phyloP scores from a whole-genome alignment of 1,140 invertebrate genomes.

The Scylla paramamosain region DNA sequence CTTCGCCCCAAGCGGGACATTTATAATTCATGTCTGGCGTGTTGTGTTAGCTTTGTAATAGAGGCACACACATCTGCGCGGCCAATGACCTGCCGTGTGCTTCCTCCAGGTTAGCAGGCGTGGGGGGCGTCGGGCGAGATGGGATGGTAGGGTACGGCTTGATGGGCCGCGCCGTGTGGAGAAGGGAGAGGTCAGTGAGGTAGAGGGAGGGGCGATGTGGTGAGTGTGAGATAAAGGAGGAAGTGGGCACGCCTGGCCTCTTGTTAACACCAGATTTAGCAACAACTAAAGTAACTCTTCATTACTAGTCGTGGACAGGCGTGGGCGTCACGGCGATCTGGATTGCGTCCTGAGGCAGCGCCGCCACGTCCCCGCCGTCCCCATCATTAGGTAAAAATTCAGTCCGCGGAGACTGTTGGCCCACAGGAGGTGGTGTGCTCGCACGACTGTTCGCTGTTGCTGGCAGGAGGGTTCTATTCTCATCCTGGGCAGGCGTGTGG shows the following conservation, averaged over 20 bases:
- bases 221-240: not conserved
- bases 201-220: not conserved
- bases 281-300: not conserved
- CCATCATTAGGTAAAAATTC: not conserved
- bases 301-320: not conserved
- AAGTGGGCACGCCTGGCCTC: not conserved
- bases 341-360: not conserved
- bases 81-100: not conserved
- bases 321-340: not conserved
- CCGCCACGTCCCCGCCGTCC: not conserved
- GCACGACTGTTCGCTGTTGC: not conserved
- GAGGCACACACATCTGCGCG: not conserved
- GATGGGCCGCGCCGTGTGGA: not conserved
- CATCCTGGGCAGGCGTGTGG: not conserved
- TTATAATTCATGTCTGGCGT: not conserved
- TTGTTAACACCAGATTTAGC: constrained; percentile 13
- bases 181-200: not conserved
- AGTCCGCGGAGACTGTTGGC: not conserved
- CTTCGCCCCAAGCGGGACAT: not conserved
- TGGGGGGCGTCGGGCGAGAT: not conserved
- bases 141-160: not conserved
- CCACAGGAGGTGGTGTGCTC: not conserved
- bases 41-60: constrained; percentile 7
- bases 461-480: not conserved
- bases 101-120: not conserved